phyloP scores from a whole-genome alignment of 2,113 vertebrate genomes.

The Cepphus grylle region DNA sequence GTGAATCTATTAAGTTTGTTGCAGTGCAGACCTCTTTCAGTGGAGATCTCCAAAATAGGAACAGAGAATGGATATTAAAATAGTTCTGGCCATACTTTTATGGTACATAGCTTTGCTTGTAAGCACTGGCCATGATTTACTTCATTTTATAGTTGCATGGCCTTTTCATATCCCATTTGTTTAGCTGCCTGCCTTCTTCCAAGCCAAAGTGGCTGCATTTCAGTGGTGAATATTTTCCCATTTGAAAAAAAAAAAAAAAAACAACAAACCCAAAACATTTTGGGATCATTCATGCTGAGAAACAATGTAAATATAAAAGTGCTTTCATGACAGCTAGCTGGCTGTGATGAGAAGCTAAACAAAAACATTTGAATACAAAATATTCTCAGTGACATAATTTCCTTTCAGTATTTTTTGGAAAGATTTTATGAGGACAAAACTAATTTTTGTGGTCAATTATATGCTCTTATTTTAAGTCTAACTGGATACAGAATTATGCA shows the following conservation, averaged over 20 bases:
- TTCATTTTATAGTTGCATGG: neutral
- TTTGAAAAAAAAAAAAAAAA: neutral
- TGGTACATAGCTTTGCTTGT: neutral
- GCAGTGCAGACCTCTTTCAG: neutral
- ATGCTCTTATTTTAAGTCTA: constrained; percentile 63
- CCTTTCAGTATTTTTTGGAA: constrained; percentile 60
- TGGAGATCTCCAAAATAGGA: neutral
- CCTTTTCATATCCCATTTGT: neutral
- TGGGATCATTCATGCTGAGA: constrained; percentile 13
- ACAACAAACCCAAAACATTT: neutral
- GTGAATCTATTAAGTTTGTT: neutral
- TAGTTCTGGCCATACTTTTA: neutral
- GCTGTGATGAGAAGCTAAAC: constrained; percentile 45
- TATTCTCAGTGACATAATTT: constrained; percentile 56
- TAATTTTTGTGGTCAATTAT: constrained; percentile 63
- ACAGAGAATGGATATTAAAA: neutral
- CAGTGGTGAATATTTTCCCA: neutral
- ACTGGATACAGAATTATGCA: constrained; percentile 55
- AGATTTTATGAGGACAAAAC: constrained; percentile 64
- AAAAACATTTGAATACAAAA: constrained; percentile 58
- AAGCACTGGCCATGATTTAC: neutral
- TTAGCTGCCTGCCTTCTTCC: neutral
- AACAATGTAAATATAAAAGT: constrained; percentile 29
- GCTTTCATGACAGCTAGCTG: constrained; percentile 39
- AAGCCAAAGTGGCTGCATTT: neutral